Conservation (phyloP, 2,888 invertebrate genomes). For the Ophraella communa region DNA sequence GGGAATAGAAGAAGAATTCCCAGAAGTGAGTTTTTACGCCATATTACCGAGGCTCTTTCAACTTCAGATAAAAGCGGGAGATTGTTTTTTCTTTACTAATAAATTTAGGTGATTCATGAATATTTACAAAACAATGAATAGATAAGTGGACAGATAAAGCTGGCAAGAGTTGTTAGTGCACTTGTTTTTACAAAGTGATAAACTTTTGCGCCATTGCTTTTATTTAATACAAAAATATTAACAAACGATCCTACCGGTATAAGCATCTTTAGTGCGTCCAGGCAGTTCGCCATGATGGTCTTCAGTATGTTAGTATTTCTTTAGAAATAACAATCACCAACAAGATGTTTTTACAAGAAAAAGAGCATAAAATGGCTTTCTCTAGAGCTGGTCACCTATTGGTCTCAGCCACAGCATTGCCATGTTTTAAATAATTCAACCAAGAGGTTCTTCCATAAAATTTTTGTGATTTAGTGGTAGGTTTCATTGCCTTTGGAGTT, state of each 20-base stretch:
- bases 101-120: constrained; percentile 45
- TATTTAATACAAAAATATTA: neutral
- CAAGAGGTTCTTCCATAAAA: too few species aligned
- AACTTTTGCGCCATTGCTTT: constrained; percentile 17
- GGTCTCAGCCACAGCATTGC: too few species aligned
- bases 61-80: constrained; percentile 38
- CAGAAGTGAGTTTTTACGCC: constrained; percentile 35
- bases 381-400: too few species aligned
- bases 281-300: neutral
- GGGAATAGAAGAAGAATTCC: constrained; percentile 32
- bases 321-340: too few species aligned
- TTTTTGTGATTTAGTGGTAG: too few species aligned
- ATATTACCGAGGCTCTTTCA: constrained; percentile 29
- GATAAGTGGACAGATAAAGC: constrained; percentile 34
- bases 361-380: too few species aligned
- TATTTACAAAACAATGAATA: constrained; percentile 42
- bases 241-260: neutral
- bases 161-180: constrained; percentile 26
- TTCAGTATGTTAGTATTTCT: too few species aligned
- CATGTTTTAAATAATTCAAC: too few species aligned
- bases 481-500: too few species aligned
- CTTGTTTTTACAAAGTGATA: constrained; percentile 22
- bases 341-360: too few species aligned
- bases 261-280: neutral
- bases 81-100: constrained; percentile 42